Evolutionary conservation across 35 echinoderm and acorn worm species (phyloP).

Genomic region (Holothuria glaberrima): DNA sequence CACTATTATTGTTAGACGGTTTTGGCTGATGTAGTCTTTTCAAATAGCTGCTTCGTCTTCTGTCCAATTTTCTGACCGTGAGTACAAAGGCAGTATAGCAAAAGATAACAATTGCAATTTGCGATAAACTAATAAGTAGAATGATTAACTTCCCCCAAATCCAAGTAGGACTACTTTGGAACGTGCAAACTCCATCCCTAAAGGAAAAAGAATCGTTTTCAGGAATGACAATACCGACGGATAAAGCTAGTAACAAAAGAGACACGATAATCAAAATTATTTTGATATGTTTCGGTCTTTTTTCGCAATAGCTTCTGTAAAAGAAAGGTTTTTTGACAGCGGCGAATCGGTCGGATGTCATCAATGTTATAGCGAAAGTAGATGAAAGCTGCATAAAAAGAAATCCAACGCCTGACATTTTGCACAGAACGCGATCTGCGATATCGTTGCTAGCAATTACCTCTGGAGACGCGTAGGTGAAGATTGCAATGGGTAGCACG

Average conservation of each 20-base stretch:
- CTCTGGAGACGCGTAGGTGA: background rate
- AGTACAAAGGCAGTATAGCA: slow-evolving; percentile 8
- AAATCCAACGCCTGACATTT: background rate
- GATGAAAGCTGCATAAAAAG: slow-evolving; percentile 4
- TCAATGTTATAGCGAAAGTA: background rate
- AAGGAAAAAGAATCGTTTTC: background rate
- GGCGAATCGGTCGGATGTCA: slow-evolving; percentile 3
- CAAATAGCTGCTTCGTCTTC: background rate
- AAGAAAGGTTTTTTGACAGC: slow-evolving; percentile 16
- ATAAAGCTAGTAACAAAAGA: background rate
- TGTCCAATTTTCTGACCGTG: background rate
- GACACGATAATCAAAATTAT: background rate
- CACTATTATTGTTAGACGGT: no score
- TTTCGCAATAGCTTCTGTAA: slow-evolving; percentile 24
- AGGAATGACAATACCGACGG: background rate
- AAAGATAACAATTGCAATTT: background rate
- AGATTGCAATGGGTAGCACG: slow-evolving; percentile 1
- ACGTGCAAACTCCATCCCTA: slow-evolving; percentile 14
- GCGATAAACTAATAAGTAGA: background rate
- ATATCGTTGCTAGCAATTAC: background rate
- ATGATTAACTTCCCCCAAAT: slow-evolving; percentile 13
- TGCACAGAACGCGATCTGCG: background rate
- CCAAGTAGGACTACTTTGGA: background rate
- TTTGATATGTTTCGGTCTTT: background rate
- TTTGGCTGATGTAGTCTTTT: background rate